Percentiles rank a stretch among this genome's conserved stretches.
phyloP scores from a whole-genome alignment of 2,888 invertebrate genomes.

The Troides aeacus region DNA sequence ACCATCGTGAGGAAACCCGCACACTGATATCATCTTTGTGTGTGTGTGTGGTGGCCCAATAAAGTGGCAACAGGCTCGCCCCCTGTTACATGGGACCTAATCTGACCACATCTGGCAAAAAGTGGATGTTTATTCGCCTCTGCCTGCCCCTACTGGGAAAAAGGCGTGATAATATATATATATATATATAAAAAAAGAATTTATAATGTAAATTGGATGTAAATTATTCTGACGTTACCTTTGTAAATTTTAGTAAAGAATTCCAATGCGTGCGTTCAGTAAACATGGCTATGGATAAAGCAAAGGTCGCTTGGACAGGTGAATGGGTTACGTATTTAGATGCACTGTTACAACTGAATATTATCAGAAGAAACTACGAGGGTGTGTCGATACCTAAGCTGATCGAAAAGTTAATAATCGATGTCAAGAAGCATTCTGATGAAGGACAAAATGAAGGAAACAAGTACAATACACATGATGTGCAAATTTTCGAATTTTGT shows the following conservation, averaged over 20 bases:
- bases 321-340: constrained; percentile 19
- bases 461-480: not conserved
- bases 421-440: not conserved
- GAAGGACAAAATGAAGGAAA: no score
- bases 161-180: no score
- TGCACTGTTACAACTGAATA: constrained; percentile 5
- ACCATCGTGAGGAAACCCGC: no score
- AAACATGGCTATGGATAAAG: constrained; percentile 7
- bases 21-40: no score
- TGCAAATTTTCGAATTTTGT: not conserved
- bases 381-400: constrained; percentile 14
- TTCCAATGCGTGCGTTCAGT: constrained; percentile 6
- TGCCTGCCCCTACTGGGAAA: no score
- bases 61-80: no score
- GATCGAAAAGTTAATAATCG: constrained; percentile 9
- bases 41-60: no score
- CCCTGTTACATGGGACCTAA: no score
- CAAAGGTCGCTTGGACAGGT: constrained; percentile 3
- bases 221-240: not conserved
- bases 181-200: no score
- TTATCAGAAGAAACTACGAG: constrained; percentile 5
- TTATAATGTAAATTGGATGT: no score
- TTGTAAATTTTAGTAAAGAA: constrained; percentile 3
- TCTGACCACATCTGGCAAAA: no score
- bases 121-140: no score